phyloP scores from a whole-genome alignment of 30 jellyfish, hydroid and myxozoan species.

The Sanderia malayensis region DNA sequence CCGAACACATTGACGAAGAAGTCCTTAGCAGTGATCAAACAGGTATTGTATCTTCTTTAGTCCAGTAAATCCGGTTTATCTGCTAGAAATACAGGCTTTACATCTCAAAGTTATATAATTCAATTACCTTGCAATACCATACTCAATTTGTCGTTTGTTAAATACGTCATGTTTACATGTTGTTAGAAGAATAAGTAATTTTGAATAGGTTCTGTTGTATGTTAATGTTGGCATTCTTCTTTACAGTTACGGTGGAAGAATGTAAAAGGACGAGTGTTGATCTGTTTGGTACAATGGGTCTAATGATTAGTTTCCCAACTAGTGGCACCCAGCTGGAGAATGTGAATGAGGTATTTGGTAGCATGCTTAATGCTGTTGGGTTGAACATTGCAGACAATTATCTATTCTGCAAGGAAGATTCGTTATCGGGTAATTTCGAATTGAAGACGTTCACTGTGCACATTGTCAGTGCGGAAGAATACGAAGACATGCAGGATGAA shows the following conservation, averaged over 20 bases:
- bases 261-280: slow-evolving; percentile 17
- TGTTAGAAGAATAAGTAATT: too few relatives aligned
- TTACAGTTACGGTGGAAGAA: too few relatives aligned
- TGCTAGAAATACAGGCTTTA: too few relatives aligned
- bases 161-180: too few relatives aligned
- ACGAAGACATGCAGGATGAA: slow-evolving; percentile 28
- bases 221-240: too few relatives aligned
- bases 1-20: background rate
- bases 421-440: slow-evolving; percentile 13
- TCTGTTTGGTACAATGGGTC: slow-evolving; percentile 54
- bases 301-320: slow-evolving; percentile 96
- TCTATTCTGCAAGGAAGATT: slow-evolving; percentile 4
- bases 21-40: background rate
- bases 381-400: slow-evolving; percentile 25
- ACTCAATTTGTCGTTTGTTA: too few relatives aligned
- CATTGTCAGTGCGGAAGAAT: slow-evolving; percentile 54
- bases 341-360: slow-evolving; percentile 75
- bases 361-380: slow-evolving; percentile 71
- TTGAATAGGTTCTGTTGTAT: too few relatives aligned
- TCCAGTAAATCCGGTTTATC: too few relatives aligned
- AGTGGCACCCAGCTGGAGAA: slow-evolving; percentile 96
- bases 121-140: too few relatives aligned
- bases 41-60: too few relatives aligned
- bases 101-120: too few relatives aligned
- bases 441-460: slow-evolving; percentile 15